A percentile compares a stretch with the other conserved stretches of the same genome.
These are phyloP conservation scores for Drosophila prostipennis DNA, from an alignment of 2,888 invertebrate genomes.

Conservation along the genomic window DNA sequence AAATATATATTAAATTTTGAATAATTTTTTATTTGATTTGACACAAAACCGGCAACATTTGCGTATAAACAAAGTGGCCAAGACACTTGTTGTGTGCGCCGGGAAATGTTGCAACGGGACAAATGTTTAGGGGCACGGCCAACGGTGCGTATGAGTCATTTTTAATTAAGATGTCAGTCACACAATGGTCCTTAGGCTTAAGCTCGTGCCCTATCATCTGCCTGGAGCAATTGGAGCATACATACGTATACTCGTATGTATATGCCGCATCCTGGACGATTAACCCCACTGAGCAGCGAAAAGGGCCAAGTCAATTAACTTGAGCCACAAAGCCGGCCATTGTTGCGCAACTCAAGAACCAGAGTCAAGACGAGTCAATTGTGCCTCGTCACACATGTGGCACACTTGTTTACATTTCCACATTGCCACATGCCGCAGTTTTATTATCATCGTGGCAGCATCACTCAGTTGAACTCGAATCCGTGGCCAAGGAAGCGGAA, in stretches of 20 bases:
- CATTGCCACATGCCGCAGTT: conserved; percentile 33
- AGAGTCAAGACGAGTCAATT: conserved; percentile 42
- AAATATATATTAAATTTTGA: not conserved
- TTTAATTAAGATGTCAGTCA: conserved; percentile 70
- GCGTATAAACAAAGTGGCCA: conserved; percentile 25
- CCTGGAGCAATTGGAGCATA: conserved; percentile 31
- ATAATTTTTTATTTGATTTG: conserved; percentile 1
- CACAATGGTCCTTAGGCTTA: conserved; percentile 39
- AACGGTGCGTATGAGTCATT: conserved; percentile 41
- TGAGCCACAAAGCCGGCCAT: conserved; percentile 32
- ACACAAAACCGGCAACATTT: conserved; percentile 18
- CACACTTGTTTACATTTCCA: conserved; percentile 56
- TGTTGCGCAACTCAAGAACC: conserved; percentile 19
- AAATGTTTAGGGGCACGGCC: conserved; percentile 14
- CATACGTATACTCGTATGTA: too few relatives aligned
- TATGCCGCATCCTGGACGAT: conserved; percentile 46
- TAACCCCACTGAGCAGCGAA: conserved; percentile 53
- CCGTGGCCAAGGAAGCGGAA: conserved; percentile 63
- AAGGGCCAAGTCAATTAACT: conserved; percentile 66
- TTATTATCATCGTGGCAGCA: conserved; percentile 54
- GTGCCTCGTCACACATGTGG: conserved; percentile 59
- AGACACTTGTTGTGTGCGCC: conserved; percentile 71
- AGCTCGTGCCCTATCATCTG: conserved; percentile 58
- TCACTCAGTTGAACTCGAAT: conserved; percentile 21
- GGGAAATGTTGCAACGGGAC: conserved; percentile 14